These are phyloP conservation scores for Phrynosoma blainvillii DNA, from an alignment of 2,113 vertebrate species.

Conservation along the genomic window DNA sequence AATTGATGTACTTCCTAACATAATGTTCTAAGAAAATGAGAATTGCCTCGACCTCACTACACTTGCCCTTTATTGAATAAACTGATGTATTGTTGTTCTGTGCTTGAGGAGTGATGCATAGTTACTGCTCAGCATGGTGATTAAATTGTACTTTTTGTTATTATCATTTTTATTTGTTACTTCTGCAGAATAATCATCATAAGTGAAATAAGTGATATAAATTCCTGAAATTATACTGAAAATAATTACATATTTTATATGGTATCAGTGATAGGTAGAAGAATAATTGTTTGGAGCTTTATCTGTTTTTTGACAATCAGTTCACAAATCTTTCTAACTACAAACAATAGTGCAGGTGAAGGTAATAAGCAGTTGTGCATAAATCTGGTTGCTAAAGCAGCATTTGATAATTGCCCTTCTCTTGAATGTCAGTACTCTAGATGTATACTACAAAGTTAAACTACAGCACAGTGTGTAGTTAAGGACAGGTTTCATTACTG, in stretches of 20 bases:
- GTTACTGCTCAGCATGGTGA: slow-evolving; percentile 21
- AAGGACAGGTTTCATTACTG: neutral
- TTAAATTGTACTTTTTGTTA: neutral
- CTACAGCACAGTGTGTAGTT: neutral
- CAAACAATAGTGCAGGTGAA: neutral
- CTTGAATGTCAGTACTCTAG: neutral
- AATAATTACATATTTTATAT: slow-evolving; percentile 10
- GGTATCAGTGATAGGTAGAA: neutral
- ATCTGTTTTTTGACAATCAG: neutral
- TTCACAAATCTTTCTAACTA: neutral
- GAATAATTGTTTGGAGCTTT: neutral
- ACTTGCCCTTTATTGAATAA: neutral
- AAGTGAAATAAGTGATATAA: slow-evolving; percentile 65
- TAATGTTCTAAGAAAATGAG: neutral
- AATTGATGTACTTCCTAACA: neutral
- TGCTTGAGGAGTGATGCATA: slow-evolving; percentile 11
- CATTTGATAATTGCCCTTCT: neutral
- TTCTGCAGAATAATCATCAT: slow-evolving; percentile 32
- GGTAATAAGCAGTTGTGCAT: neutral
- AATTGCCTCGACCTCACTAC: neutral
- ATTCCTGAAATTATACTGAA: slow-evolving; percentile 31
- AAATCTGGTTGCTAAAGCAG: neutral
- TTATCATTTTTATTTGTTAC: slow-evolving; percentile 52
- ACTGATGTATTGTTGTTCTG: slow-evolving; percentile 16
- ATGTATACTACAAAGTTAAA: neutral